Evolutionary conservation across 1,140 invertebrate species (phyloP).

Genomic region (Diplogasteroides magnus): DNA sequence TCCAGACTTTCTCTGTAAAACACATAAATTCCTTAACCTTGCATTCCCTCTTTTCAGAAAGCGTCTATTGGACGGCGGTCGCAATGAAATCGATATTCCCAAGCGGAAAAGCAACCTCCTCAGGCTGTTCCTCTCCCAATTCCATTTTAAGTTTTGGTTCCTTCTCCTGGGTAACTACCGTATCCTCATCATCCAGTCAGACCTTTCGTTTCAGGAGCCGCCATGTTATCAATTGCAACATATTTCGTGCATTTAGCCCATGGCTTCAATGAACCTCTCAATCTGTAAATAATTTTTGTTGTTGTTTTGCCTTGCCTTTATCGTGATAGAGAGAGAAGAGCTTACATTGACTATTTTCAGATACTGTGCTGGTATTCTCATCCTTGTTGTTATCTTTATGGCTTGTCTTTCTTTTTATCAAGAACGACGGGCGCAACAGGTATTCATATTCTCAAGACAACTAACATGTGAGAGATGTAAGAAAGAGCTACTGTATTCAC

Average conservation of each 20-base stretch:
- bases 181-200: neutral
- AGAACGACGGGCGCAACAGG: slow-evolving; percentile 52
- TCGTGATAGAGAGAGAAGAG: too few species aligned
- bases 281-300: slow-evolving; percentile 37
- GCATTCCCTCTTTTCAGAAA: slow-evolving; percentile 36
- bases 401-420: slow-evolving; percentile 52
- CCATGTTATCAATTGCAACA: slow-evolving; percentile 41
- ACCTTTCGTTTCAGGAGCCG: slow-evolving; percentile 29
- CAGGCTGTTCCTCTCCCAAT: slow-evolving; percentile 43
- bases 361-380: slow-evolving; percentile 49
- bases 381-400: slow-evolving; percentile 50
- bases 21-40: neutral
- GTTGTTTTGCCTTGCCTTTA: too few species aligned
- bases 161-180: slow-evolving; percentile 39
- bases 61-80: slow-evolving; percentile 46
- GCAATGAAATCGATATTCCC: slow-evolving; percentile 40
- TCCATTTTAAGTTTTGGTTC: slow-evolving; percentile 54
- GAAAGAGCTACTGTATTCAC: too few species aligned
- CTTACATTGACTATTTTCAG: neutral
- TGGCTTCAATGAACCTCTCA: slow-evolving; percentile 46
- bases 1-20: too few species aligned
- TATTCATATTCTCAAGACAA: too few species aligned
- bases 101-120: slow-evolving; percentile 37
- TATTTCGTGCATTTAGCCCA: slow-evolving; percentile 54
- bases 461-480: too few species aligned